Evolutionary conservation across 2,888 invertebrate genomes (phyloP).

Genomic region (Oscheius sp.): DNA sequence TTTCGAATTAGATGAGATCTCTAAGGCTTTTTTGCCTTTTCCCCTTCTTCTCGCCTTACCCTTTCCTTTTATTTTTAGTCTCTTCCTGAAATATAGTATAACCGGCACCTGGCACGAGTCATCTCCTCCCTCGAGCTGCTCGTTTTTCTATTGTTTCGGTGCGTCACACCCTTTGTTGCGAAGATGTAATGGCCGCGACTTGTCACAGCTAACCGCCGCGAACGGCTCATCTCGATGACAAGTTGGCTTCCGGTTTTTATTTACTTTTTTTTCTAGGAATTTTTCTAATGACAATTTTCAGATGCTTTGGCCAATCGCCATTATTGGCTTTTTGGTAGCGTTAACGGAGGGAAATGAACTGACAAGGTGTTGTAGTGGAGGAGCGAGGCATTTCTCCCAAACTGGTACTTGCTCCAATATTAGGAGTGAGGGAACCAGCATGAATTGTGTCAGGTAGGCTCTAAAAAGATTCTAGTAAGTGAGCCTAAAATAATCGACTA

Average conservation of each 20-base stretch:
- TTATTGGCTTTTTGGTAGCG: neutral
- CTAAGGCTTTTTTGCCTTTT: no score
- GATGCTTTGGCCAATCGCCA: neutral
- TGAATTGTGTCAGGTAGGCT: constrained; percentile 52
- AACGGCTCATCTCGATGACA: neutral
- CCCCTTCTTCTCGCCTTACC: no score
- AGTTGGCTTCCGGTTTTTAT: neutral
- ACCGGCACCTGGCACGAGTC: no score
- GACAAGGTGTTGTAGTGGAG: constrained; percentile 68
- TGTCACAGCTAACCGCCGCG: neutral
- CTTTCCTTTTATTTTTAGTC: no score
- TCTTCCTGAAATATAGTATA: no score
- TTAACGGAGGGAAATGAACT: constrained; percentile 47
- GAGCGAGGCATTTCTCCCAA: constrained; percentile 63
- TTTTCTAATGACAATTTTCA: neutral
- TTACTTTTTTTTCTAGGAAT: neutral
- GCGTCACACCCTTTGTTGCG: neutral
- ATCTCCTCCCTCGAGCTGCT: no score
- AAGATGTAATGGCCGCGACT: constrained; percentile 12
- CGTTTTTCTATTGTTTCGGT: constrained; percentile 3
- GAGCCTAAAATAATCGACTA: no score
- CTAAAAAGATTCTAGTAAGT: no score
- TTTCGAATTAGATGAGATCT: no score
- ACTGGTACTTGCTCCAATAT: constrained; percentile 57
- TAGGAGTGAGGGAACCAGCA: constrained; percentile 59